A percentile compares a stretch with the other conserved stretches of the same genome.
Evolutionary conservation across 2,797 vertebrate genomes (phyloP).

Genomic region (Rhinella marina): DNA sequence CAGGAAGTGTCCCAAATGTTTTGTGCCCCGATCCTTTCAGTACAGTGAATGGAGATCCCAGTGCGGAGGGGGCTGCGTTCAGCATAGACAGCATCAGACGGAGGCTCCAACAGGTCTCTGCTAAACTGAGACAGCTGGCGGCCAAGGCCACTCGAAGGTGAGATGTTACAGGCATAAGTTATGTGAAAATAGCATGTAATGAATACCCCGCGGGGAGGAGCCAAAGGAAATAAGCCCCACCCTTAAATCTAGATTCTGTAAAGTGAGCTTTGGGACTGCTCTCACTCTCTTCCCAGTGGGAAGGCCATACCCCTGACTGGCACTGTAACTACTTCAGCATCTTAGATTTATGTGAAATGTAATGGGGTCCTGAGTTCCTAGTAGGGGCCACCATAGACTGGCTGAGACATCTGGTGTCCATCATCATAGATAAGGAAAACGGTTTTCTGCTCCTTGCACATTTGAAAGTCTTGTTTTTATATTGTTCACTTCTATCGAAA

Average conservation of each 20-base stretch:
- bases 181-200: not conserved
- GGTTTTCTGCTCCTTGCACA: not conserved
- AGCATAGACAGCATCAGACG: conserved; percentile 77
- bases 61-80: conserved; percentile 69
- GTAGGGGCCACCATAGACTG: not conserved
- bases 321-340: too few species aligned
- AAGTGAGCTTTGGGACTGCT: not conserved
- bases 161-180: conserved; percentile 6
- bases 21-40: conserved; percentile 63
- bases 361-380: too few species aligned
- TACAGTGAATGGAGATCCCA: conserved; percentile 64
- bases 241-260: not conserved
- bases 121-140: conserved; percentile 80
- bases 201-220: not conserved
- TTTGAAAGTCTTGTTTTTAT: not conserved
- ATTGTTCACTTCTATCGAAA: not conserved
- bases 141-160: conserved; percentile 80
- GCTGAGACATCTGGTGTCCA: not conserved
- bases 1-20: conserved; percentile 70
- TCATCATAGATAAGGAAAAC: not conserved
- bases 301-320: too few species aligned
- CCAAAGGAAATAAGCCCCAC: not conserved
- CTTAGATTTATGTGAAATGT: too few species aligned
- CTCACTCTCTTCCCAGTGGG: not conserved
- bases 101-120: conserved; percentile 80